A percentile compares a stretch with the other conserved stretches of the same genome.
Evolutionary conservation across 2,888 invertebrate species (phyloP).

Genomic region (Operophtera brumata): DNA sequence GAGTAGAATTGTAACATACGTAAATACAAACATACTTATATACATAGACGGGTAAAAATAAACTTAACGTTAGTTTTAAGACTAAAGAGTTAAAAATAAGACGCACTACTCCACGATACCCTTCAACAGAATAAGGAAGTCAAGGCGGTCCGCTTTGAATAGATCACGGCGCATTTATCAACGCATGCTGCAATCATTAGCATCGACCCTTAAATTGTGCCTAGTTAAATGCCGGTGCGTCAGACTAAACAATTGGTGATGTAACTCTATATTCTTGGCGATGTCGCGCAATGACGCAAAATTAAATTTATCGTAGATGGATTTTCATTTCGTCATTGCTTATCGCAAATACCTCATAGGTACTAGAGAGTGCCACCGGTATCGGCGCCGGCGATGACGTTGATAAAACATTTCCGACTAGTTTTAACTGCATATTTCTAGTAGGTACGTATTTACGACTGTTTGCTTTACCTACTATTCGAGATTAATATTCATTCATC

Average conservation of each 20-base stretch:
- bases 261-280: conserved; percentile 31
- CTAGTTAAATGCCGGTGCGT: conserved; percentile 32
- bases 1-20: no score
- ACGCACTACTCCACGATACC: background rate
- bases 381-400: conserved; percentile 2
- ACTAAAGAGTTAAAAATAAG: background rate
- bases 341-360: conserved; percentile 2
- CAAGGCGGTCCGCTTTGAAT: conserved; percentile 24
- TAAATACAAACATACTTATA: no score
- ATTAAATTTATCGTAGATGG: conserved; percentile 9
- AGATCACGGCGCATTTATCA: conserved; percentile 25
- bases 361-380: background rate
- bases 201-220: conserved; percentile 28
- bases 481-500: no score
- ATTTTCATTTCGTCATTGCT: conserved; percentile 13
- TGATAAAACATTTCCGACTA: background rate
- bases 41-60: no score
- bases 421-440: background rate
- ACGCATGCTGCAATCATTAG: conserved; percentile 27
- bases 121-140: conserved; percentile 20
- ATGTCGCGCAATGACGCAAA: conserved; percentile 28
- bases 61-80: background rate
- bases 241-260: conserved; percentile 31
- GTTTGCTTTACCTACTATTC: background rate
- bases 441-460: background rate